Base-by-base conservation (phyloP, 2,888 invertebrate species). In the Megaustenia siamemsis region DNA sequence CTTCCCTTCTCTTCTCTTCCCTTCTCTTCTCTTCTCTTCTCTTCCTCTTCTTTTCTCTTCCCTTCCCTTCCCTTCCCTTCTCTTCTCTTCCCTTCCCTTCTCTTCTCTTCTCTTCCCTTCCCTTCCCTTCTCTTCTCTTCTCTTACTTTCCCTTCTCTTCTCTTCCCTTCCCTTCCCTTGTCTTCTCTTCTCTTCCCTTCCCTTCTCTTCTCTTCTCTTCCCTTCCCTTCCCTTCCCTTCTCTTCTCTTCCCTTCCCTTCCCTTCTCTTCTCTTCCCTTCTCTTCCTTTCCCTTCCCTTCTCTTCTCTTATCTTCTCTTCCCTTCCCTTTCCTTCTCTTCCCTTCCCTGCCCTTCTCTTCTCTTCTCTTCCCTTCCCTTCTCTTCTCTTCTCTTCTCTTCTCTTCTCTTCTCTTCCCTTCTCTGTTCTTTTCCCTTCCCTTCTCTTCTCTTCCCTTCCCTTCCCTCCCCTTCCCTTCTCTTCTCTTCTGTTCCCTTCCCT, bases 11-110 rank as follows among this genome's bases (percentile, higher is more conserved):
- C 53, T 53, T 38, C 71, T 56, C 71, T 32, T 69, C 69, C 56
- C 49, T 32, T 81, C 81, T 63, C 71, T 53, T 69, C 66, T 38
- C 24, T 63, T 66, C 68, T 56, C 45, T 28, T 68, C 66, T 38
- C 28, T 38, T 3, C 45, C 38, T 32, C 18, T 66, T 66, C 35
- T 32, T 40, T 68, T 45, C 38, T 53, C 69, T 71, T 28, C 56
- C 53, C 40, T 32, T 35, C 43, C 53, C 28, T 71, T 53, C 40
- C 53, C 69, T 71, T 43, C 35, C 53, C 32, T 53, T 40, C 38
- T 49, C 40, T 35, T 53, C 21, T n/a, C 35, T 68, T 18, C 38
- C 32, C 10, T 28, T 38, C 21, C 38, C 18, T n/a, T 32, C 21
- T n/a, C 32, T 28, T 18, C 1, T 8, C 8, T 15, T 40, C 28